These are phyloP conservation scores for Caretta caretta DNA, from an alignment of 2,113 vertebrate genomes.

Conservation along the genomic window DNA sequence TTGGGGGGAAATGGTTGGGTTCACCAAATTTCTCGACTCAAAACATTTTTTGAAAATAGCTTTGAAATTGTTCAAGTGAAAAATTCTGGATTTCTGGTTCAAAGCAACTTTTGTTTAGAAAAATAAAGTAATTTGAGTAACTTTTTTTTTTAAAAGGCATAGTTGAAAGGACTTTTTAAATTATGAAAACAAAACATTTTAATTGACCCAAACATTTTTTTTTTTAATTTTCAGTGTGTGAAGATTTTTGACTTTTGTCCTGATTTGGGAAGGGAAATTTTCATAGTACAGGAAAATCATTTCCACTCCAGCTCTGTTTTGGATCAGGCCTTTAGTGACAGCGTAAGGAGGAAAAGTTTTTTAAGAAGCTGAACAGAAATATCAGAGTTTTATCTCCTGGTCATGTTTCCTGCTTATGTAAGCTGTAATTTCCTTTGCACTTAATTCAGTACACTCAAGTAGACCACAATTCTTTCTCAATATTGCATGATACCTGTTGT, in stretches of 20 bases:
- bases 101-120: background rate
- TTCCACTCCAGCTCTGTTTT: background rate
- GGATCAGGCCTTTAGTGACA: background rate
- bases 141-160: background rate
- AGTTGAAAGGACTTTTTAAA: background rate
- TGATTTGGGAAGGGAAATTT: background rate
- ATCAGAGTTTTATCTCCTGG: background rate
- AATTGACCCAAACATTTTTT: background rate
- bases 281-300: background rate
- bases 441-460: background rate
- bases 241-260: background rate
- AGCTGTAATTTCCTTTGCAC: background rate
- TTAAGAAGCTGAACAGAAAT: background rate
- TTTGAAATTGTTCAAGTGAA: background rate
- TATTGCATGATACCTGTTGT: rapidly evolving
- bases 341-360: background rate
- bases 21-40: background rate
- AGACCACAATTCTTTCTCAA: background rate
- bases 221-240: background rate
- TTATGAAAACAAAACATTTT: background rate
- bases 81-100: background rate
- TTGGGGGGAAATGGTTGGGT: background rate
- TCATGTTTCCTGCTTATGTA: background rate
- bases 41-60: background rate
- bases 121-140: background rate